These are phyloP conservation scores for Rhagoletis pomonella DNA, from an alignment of 1,140 invertebrate genomes.

Conservation along the genomic window DNA sequence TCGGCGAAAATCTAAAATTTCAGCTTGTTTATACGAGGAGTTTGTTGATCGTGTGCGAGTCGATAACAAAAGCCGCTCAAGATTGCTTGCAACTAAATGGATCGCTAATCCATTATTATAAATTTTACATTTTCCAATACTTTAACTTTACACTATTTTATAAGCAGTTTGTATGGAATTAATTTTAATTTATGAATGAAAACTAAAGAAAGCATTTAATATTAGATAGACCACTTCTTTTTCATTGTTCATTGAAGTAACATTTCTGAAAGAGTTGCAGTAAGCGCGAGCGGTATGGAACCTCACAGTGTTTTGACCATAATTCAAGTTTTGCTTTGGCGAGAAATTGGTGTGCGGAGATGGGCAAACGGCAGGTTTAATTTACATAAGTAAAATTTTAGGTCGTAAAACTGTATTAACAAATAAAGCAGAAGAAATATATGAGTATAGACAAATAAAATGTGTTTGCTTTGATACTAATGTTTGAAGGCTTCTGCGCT, in stretches of 20 bases:
- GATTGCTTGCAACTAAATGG: conserved; percentile 32
- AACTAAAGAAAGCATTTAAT: conserved; percentile 51
- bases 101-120: neutral
- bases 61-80: conserved; percentile 1
- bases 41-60: conserved; percentile 20
- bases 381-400: conserved; percentile 49
- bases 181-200: conserved; percentile 50
- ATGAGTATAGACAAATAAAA: conserved; percentile 11
- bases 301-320: neutral
- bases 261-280: neutral
- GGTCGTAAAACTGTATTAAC: conserved; percentile 36
- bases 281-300: neutral
- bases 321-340: neutral
- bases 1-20: neutral
- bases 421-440: conserved; percentile 33
- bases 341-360: neutral
- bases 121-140: conserved; percentile 36
- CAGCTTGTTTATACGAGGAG: neutral
- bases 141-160: conserved; percentile 41
- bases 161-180: conserved; percentile 49
- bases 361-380: conserved; percentile 33
- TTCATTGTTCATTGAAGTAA: neutral
- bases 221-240: conserved; percentile 28
- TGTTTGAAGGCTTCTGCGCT: no score
- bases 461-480: neutral